Percentiles rank a stretch among this genome's conserved stretches.
These are phyloP conservation scores for Macaca mulatta DNA, from an alignment of 2,113 vertebrate genomes.

Conservation along the genomic window DNA sequence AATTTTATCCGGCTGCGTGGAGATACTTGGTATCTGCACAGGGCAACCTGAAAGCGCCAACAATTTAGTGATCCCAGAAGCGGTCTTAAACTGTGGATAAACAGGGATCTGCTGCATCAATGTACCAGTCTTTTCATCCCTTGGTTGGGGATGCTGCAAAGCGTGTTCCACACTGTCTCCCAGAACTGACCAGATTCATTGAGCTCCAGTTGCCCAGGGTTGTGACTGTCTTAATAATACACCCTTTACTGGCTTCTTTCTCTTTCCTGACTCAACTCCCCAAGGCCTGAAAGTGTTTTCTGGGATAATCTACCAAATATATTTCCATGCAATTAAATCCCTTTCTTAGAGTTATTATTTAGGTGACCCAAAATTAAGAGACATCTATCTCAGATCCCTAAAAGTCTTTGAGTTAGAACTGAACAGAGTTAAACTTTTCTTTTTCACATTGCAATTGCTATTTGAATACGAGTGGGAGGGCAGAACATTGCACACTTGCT, in stretches of 20 bases:
- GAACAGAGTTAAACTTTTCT: background rate
- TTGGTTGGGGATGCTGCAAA: background rate
- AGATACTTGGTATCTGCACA: background rate
- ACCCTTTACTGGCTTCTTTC: background rate
- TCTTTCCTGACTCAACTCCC: background rate
- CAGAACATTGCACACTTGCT: background rate
- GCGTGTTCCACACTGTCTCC: background rate
- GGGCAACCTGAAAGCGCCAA: background rate
- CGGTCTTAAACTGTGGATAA: background rate
- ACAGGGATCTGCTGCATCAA: background rate
- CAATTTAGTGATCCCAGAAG: background rate
- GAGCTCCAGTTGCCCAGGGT: background rate
- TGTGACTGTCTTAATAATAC: background rate
- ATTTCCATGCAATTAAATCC: background rate
- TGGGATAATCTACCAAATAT: background rate
- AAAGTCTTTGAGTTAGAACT: background rate
- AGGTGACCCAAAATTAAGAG: background rate
- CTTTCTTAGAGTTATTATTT: background rate
- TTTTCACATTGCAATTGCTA: too few species aligned
- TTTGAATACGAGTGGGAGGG: background rate
- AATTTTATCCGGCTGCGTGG: background rate
- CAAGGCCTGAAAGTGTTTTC: too few species aligned
- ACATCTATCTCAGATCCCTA: background rate
- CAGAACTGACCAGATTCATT: background rate
- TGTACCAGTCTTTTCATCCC: background rate